Evolutionary conservation across 2,797 vertebrate species (phyloP), one percentile per base, ranked within the genome.

Genomic region (Sebastes iracundus): DNA sequence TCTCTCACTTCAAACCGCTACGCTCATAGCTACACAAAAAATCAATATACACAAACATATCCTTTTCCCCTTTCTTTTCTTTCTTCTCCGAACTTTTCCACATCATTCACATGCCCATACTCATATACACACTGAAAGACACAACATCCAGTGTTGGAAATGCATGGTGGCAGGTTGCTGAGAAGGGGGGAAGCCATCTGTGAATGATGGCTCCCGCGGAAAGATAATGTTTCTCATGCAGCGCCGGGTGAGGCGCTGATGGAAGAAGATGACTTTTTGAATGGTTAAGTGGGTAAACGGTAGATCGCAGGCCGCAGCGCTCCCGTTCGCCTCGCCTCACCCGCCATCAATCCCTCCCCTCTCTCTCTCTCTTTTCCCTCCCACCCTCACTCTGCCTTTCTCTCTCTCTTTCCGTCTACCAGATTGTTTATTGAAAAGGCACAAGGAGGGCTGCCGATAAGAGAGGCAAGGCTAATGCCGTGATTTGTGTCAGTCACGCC

Each of bases 401-500:
- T 64, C 82, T 72, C 79, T 64, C 83, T 74, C 76, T 75, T 73
- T 69, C 75, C 71, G 32, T 88, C 87, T 65, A 84, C 86, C n/a
- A 79, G 90, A 93, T 93, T 93, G 94, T 94, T 94, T 94, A 94
- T 94, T 93, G 94, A 93, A 92, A 92, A 92, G 92, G 90, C 94
- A 91, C 85, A 81, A 92, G 91, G 91, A 93, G 89, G 89, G 91
- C 92, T 82, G 61, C 83, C 64, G 93, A 95, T 94, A 95, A 95
- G 91, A 93, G 93, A 93, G 90, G 89, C 93, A 93, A 87, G 84
- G 91, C 93, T 94, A 95, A 95, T 95, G 92, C 92, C 70, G 8
- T 94, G 94, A 95, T 95, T 95, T 95, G 94, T 95, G 94, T 95
- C 94, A 94, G 94, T 95, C 94, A 95, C 89, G 94, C 80, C 76